Evolutionary conservation across 2,797 vertebrate species (phyloP), one percentile per base, ranked within the genome.

Genomic region (Trichosurus vulpecula): DNA sequence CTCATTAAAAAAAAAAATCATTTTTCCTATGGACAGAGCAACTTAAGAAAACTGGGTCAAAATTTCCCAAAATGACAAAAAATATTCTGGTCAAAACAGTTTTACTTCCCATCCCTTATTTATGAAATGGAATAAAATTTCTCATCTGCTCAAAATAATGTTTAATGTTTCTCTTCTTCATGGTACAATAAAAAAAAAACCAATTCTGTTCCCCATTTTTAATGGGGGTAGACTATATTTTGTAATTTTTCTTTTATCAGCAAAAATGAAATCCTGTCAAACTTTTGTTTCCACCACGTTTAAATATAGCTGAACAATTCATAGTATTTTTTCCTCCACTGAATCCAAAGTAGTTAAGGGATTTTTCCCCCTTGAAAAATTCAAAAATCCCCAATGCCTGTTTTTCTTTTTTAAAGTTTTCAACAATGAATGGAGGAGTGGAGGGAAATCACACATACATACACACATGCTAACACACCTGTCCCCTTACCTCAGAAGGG

Each of bases 101-200:
- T 97, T 96, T 97, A 95, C 54, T 92, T 97, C 95, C 89, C 96
- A 98, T 91, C 97, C 57, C 53, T 74, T 35, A 47, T 51, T 93
- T 54, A 51, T 51, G 52, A 94, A 98, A 96, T 25, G 94, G 93
- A 97, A 96, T 96, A 93, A 96, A 95, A 95, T 96, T 94, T 96
- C 92, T 95, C 55, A 96, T 95, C 97, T 98, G 97, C 95, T 96
- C 97, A 97, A 97, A 97, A 96, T 95, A 95, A 96, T 93, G 56
- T 97, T 96, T 96, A 96, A 94, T 61, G 92, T 90, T 96, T 96
- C 95, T 8, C 95, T 92, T 92, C 91, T 96, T 89, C 66, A 92
- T 66, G 66, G 66, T 94, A 95, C 55, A 97, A 92, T 92, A 94
- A 56, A 52, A 95, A 97, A 94, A 96, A 53, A 93, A n/a, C n/a